Percentiles rank a stretch among this genome's conserved stretches.
Conservation (phyloP, 2,797 vertebrate species). For the Hipposideros larvatus region DNA sequence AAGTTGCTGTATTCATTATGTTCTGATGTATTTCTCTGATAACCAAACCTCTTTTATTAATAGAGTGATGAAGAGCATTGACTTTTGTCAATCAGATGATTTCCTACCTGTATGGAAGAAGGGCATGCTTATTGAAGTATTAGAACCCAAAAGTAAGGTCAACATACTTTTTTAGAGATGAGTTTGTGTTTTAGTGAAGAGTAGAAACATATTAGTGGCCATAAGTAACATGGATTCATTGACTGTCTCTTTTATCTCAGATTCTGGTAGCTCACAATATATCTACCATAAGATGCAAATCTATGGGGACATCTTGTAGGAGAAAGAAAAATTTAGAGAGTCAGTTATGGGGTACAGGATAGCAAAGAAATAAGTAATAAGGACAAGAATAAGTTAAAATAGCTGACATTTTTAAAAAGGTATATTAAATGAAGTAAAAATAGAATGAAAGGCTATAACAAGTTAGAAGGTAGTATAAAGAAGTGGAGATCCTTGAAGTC, state of each 20-base stretch:
- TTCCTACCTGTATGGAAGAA: not conserved
- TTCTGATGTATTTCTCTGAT: not conserved
- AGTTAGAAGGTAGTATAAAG: not conserved
- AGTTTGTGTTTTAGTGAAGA: not conserved
- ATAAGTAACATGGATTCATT: not conserved
- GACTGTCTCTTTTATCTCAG: not conserved
- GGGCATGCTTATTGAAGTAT: not conserved
- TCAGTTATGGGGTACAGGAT: not conserved
- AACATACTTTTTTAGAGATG: not conserved
- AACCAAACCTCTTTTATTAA: not conserved
- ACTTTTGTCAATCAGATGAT: not conserved
- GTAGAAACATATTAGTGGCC: not conserved
- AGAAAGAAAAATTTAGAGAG: not conserved
- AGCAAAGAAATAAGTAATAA: not conserved
- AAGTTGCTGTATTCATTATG: not conserved
- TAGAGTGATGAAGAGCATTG: not conserved
- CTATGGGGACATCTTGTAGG: not conserved
- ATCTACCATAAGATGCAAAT: not conserved
- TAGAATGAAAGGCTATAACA: not conserved
- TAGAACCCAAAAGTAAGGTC: not conserved
- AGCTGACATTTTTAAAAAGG: not conserved
- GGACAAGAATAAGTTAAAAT: not conserved
- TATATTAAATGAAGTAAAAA: not conserved
- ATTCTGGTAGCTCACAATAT: not conserved
- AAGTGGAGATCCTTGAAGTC: slow-evolving; percentile 15